Evolutionary conservation across 2,888 invertebrate species (phyloP).

Genomic region (Pachymerium ferrugineum): DNA sequence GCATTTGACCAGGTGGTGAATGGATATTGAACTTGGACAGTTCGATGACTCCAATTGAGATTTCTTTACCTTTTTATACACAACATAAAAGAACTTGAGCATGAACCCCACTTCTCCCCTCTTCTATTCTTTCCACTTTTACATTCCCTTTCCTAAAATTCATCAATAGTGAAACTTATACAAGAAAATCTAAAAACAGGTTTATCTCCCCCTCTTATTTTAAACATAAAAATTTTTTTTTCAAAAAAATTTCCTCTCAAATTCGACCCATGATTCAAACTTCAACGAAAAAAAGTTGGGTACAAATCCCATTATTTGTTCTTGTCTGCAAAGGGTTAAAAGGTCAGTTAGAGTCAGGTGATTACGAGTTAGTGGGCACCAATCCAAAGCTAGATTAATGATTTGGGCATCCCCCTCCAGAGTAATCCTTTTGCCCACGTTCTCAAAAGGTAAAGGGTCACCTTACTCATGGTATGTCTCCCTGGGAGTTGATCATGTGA

Average conservation of each 20-base stretch:
- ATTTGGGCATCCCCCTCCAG: constrained; percentile 1
- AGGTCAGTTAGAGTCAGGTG: constrained; percentile 1
- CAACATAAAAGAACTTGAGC: not conserved
- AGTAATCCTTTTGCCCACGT: not conserved
- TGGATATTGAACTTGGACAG: not conserved
- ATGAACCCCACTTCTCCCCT: constrained; percentile 2
- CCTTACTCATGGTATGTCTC: not conserved
- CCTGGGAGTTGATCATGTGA: constrained; percentile 9
- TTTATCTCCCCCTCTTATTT: too few relatives aligned
- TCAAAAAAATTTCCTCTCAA: too few relatives aligned
- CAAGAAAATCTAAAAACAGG: not conserved
- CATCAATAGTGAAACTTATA: not conserved
- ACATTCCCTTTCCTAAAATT: constrained; percentile 1
- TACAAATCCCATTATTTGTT: not conserved
- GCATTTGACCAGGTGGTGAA: constrained; percentile 6
- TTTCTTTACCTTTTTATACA: too few relatives aligned
- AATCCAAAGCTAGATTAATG: constrained; percentile 18
- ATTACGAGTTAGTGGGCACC: constrained; percentile 21
- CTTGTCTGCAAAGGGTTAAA: constrained; percentile 5
- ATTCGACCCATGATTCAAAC: too few relatives aligned
- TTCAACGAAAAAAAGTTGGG: not conserved
- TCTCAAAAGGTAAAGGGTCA: constrained; percentile 11
- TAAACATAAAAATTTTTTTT: not conserved
- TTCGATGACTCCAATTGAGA: constrained; percentile 7
- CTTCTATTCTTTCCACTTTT: not conserved